These are phyloP conservation scores for Colius striatus DNA, from an alignment of 2,113 vertebrate genomes.

Conservation along the genomic window DNA sequence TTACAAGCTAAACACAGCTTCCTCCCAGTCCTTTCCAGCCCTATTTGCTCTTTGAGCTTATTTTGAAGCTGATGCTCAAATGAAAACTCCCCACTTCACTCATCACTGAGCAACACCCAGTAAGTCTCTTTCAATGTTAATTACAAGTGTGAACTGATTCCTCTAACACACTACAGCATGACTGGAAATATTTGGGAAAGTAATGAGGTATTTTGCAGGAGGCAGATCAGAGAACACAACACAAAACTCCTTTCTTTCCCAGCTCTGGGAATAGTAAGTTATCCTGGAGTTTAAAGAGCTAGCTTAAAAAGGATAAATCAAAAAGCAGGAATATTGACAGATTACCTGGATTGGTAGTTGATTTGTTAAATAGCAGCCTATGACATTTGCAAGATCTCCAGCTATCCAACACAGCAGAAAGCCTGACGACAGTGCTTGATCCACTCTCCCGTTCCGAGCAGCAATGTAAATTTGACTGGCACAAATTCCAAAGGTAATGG, in stretches of 20 bases:
- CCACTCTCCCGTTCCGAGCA: conserved; percentile 73
- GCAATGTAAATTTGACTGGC: conserved; percentile 72
- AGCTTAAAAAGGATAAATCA: neutral
- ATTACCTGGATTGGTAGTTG: conserved; percentile 78
- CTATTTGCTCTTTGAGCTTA: neutral
- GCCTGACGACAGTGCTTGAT: conserved; percentile 72
- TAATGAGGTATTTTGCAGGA: neutral
- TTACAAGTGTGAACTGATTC: neutral
- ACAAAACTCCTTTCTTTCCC: neutral
- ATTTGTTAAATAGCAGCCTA: conserved; percentile 75
- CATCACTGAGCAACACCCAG: neutral
- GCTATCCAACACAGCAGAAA: conserved; percentile 77
- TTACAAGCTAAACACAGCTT: neutral
- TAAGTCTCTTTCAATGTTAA: neutral
- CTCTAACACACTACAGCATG: neutral
- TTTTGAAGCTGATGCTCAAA: neutral
- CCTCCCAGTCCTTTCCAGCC: neutral
- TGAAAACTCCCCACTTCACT: neutral
- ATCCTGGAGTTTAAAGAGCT: neutral
- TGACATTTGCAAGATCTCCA: conserved; percentile 73
- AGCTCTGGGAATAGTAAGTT: neutral
- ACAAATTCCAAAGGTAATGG: neutral
- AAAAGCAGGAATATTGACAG: neutral
- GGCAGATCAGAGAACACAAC: neutral
- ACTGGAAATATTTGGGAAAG: neutral